Evolutionary conservation across 2,888 invertebrate genomes (phyloP), one percentile per base, ranked within the genome.

Genomic region (Drosophila yooni): DNA sequence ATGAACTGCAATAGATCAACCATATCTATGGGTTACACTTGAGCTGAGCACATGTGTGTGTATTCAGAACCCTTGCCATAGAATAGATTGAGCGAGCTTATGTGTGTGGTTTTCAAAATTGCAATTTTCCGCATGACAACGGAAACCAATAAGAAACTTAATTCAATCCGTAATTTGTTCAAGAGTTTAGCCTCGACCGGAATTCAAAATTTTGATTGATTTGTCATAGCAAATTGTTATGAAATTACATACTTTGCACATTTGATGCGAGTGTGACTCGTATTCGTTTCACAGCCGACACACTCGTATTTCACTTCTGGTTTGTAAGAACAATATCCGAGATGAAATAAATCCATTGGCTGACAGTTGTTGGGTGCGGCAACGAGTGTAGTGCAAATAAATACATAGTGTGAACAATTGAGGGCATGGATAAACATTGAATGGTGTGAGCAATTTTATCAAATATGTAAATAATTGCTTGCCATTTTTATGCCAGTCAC

Each of bases 401-500:
- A 74, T 74, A 77, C 67, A 71, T 62, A 43, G 21, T 69, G 74
- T 18, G 52, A 43, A 38, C 60, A 65, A 82, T 76, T 67, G 71
- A 67, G 85, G 72, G 82, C 82, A 84, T 53, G 63, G 58, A 70
- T 77, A 66, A 64, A 68, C 64, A 59, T 50, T 76, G 66, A 67
- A 58, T 69, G 64, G 70, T 76, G 71, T 66, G 81, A 68, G 85
- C 70, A 57, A 74, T 66, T 81, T 82, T 71, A 82, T 74, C 72
- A 68, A 79, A 81, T 76, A 85, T 71, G 83, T 76, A 81, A 85
- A 83, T 85, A 88, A 85, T 86, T 80, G 83, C 72, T 58, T 68
- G 79, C 79, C 69, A 82, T 82, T 87, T 84, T 65, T 72, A 34
- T 31, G 63, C 34, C 50, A 65, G 52, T 64, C 65, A 65, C 46